Conservation (phyloP, 1,140 invertebrate species). For the Magallana angulata region DNA sequence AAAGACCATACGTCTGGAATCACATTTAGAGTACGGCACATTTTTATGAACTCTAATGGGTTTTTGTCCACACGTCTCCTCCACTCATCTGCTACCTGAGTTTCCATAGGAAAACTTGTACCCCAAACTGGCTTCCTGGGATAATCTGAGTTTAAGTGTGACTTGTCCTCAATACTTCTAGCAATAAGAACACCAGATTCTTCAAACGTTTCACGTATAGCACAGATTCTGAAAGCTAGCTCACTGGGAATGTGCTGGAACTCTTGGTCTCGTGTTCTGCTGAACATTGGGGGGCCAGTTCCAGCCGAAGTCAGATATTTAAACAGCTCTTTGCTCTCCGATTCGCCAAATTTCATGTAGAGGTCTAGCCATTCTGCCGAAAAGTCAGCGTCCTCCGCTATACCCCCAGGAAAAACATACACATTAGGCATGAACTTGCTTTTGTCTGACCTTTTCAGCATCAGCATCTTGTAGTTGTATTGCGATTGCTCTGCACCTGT, state of each 20-base stretch:
- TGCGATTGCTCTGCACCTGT: slow-evolving; percentile 41
- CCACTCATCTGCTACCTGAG: slow-evolving; percentile 82
- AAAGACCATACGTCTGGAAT: slow-evolving; percentile 91
- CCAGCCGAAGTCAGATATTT: slow-evolving; percentile 54
- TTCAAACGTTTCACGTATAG: slow-evolving; percentile 95
- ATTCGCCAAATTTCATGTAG: slow-evolving; percentile 80
- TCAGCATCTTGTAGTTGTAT: slow-evolving; percentile 82
- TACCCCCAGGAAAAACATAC: slow-evolving; percentile 91
- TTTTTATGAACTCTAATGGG: slow-evolving; percentile 85
- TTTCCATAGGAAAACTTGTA: slow-evolving; percentile 60
- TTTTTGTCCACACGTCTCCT: slow-evolving; percentile 86
- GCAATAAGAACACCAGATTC: slow-evolving; percentile 92
- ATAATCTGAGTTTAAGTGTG: not conserved
- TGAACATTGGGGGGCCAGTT: slow-evolving; percentile 63
- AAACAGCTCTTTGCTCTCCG: slow-evolving; percentile 48
- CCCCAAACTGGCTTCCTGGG: slow-evolving; percentile 30
- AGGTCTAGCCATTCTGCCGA: slow-evolving; percentile 86
- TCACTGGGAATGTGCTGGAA: slow-evolving; percentile 79
- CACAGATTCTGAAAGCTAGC: slow-evolving; percentile 89
- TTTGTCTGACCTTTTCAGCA: slow-evolving; percentile 84
- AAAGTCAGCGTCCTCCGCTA: slow-evolving; percentile 85
- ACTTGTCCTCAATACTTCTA: slow-evolving; percentile 65
- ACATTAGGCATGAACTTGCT: slow-evolving; percentile 86
- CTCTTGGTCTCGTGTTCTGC: slow-evolving; percentile 59
- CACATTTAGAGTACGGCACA: slow-evolving; percentile 87